Percentiles rank a stretch among this genome's conserved stretches.
Evolutionary conservation across 2,888 invertebrate species (phyloP).

Genomic region (Neoitamus cyanurus): DNA sequence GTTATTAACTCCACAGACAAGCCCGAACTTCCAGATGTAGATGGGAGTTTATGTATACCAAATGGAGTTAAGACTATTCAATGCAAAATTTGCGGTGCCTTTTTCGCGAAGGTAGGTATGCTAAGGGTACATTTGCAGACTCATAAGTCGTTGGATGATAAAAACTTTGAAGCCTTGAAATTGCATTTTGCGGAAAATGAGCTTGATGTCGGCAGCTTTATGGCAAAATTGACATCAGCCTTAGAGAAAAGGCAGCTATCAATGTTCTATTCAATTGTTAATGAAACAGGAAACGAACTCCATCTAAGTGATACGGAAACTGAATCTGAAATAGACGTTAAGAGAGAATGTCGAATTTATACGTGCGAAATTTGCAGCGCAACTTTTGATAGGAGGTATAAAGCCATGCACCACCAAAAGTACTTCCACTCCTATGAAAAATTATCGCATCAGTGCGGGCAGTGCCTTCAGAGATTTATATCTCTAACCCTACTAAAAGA

Average conservation of each 20-base stretch:
- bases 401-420: conserved; percentile 56
- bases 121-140: conserved; percentile 59
- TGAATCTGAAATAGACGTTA: conserved; percentile 57
- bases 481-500: conserved; percentile 68
- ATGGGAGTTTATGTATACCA: conserved; percentile 55
- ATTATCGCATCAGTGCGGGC: conserved; percentile 68
- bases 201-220: background rate
- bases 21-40: background rate
- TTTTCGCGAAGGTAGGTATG: conserved; percentile 56
- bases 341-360: conserved; percentile 52
- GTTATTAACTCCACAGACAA: background rate
- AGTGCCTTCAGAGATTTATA: conserved; percentile 69
- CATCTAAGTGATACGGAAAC: conserved; percentile 64
- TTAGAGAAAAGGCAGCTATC: conserved; percentile 12
- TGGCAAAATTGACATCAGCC: background rate
- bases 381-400: conserved; percentile 59
- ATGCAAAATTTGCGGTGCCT: conserved; percentile 62
- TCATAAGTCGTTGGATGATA: conserved; percentile 56
- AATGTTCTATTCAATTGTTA: conserved; percentile 60
- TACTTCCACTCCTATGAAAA: conserved; percentile 66
- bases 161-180: conserved; percentile 48
- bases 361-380: conserved; percentile 60
- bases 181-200: background rate
- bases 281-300: conserved; percentile 60
- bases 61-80: conserved; percentile 57